Evolutionary conservation across 2,888 invertebrate species (phyloP), one percentile per base, ranked within the genome.

Genomic region (Cordilura impudica): DNA sequence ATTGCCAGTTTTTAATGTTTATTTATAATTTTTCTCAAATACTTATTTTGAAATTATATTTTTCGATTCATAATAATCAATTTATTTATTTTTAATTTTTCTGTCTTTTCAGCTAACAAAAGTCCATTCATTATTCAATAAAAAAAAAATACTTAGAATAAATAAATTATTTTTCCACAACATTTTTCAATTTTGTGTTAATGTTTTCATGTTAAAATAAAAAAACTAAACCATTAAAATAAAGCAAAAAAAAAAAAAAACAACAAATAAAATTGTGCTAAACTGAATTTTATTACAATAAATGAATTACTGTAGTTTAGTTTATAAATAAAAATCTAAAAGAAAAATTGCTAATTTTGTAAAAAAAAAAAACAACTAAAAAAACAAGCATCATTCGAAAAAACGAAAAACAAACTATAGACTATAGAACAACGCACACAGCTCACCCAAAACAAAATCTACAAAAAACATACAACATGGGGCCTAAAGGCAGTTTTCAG

Each of bases 401-500:
- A 16, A 77, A 35, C 10, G 12, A 39, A n/a, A 39, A 39, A 39
- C 12, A 39, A 39, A n/a, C n/a, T 39, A n/a, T 39, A 71, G 14
- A 60, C 26, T 14, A n/a, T 10, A 71, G 18, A 49, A 23, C 45
- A 63, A 21, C 47, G 31, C 18, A 47, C 31, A 60, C 45, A 66
- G 18, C 23, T 35, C 35, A 54, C 47, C 19, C 56, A 54, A 21
- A 49, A 70, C 39, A 66, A 16, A 51, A 21, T 43, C 26, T 16
- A 72, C 16, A 14, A 43, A 21, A 8, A 67, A 29, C 69, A 74
- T n/a, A 56, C 60, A 74, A 60, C 35, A 81, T 79, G 79, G 75
- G 75, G 71, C 79, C 71, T 67, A 26, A 63, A 71, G 75, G 72
- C 75, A 76, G 67, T 58, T 58, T 58, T 43, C 51, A 79, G 63